Percentiles rank a stretch among this genome's conserved stretches.
These are phyloP conservation scores for Campopleginae sp. DNA, from an alignment of 2,888 invertebrate genomes.

Conservation along the genomic window DNA sequence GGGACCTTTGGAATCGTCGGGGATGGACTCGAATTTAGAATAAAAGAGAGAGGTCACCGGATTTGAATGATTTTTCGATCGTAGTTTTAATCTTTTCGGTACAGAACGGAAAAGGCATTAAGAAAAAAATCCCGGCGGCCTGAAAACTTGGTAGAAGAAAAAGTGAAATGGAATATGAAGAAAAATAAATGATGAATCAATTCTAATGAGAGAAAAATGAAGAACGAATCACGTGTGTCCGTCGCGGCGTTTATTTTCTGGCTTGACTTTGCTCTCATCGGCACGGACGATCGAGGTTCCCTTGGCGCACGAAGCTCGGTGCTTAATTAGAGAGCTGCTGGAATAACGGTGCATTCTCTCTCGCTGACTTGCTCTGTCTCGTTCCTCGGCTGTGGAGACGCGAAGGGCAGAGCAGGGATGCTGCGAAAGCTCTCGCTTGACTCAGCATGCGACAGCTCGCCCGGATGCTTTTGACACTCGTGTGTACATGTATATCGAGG, in stretches of 20 bases:
- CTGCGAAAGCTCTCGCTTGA: slow-evolving; percentile 54
- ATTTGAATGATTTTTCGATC: not conserved
- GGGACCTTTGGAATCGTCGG: slow-evolving; percentile 2
- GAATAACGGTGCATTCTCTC: slow-evolving; percentile 15
- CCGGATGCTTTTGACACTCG: slow-evolving; percentile 48
- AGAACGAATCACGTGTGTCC: slow-evolving; percentile 28
- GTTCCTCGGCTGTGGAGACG: not conserved
- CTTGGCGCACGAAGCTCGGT: slow-evolving; percentile 44
- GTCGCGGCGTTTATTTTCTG: slow-evolving; percentile 19
- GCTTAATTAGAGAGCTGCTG: slow-evolving; percentile 63
- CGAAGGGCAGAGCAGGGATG: slow-evolving; percentile 49
- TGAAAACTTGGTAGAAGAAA: slow-evolving; percentile 31
- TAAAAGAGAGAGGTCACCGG: not conserved
- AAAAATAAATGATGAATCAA: slow-evolving; percentile 16
- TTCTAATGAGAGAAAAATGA: slow-evolving; percentile 16
- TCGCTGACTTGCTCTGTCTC: not conserved
- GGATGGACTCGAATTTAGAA: not conserved
- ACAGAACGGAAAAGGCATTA: not conserved
- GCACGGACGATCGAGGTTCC: slow-evolving; percentile 48
- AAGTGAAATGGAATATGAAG: slow-evolving; percentile 23
- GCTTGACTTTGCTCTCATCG: slow-evolving; percentile 32
- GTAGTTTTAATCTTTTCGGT: not conserved
- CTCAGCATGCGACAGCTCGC: slow-evolving; percentile 54
- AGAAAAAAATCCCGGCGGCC: not conserved
- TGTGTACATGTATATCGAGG: slow-evolving; percentile 53